Evolutionary conservation across 2,797 vertebrate species (phyloP), one percentile per base, ranked within the genome.

Genomic region (Coregonus sp.): DNA sequence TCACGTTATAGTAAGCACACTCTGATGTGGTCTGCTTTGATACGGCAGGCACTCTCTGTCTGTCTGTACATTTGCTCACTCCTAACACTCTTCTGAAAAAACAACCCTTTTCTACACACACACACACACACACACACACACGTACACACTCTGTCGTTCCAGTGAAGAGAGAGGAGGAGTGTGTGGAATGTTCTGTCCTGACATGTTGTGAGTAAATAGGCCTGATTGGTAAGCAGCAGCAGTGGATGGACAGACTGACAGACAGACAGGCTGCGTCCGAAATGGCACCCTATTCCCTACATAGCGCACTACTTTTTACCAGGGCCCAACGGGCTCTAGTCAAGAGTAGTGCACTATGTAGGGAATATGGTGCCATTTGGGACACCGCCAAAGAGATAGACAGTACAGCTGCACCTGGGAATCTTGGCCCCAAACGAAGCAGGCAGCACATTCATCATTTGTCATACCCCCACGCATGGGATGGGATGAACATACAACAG

Each of bases 151-250:
- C 80, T 31, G 80, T 70, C 78, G 75, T 74, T 51, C 15, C 82
- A 78, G 83, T 81, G 59, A 25, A 11, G 20, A 63, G 59, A 73
- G 85, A 81, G 78, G 84, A 89, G 85, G 87, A 90, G 78, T 75
- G 76, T 85, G 29, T 88, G 93, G 92, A 94, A 94, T 95, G 88
- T 89, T 91, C 84, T 78, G 76, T 54, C 75, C 86, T 87, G 89
- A 90, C 92, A 91, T 92, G 90, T 88, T 93, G 87, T 80, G 78
- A 92, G 89, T 93, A 93, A 94, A 94, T 95, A 93, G 93, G 89
- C 93, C 87, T 84, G 88, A 93, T 92, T 93, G 93, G 95, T 94
- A 94, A 94, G 70, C 73, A 63, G 81, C 76, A 35, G 78, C 81
- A 15, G 20, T 63, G 65, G 29, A 50, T 59, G 73, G 50, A 0